A percentile compares a stretch with the other conserved stretches of the same genome.
Evolutionary conservation across 2,797 vertebrate species (phyloP).

Genomic region (Numenius phaeopus): DNA sequence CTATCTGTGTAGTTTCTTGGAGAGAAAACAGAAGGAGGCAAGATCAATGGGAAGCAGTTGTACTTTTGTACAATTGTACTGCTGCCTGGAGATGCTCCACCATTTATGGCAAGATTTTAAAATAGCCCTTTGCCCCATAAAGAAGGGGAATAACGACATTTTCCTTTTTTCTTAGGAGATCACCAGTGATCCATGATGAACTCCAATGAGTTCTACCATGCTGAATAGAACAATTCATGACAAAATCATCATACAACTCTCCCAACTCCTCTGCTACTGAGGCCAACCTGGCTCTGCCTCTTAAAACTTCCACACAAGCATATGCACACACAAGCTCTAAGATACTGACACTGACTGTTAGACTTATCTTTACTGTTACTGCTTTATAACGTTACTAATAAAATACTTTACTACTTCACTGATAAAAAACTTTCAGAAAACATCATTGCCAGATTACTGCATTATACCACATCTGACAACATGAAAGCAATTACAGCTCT

Average conservation of each 20-base stretch:
- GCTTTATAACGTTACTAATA: conserved; percentile 8
- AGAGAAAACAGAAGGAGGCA: neutral
- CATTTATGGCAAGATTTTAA: neutral
- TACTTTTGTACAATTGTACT: neutral
- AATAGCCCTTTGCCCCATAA: neutral
- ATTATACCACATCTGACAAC: neutral
- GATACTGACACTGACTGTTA: neutral
- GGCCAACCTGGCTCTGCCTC: neutral
- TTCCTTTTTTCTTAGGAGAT: neutral
- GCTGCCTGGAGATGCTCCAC: neutral
- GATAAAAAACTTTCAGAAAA: neutral
- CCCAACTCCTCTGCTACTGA: neutral
- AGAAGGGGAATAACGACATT: neutral
- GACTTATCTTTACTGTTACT: conserved; percentile 12
- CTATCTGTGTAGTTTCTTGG: conserved; percentile 96
- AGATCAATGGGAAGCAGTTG: neutral
- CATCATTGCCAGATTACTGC: neutral
- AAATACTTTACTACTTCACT: neutral
- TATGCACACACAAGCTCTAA: neutral
- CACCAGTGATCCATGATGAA: neutral
- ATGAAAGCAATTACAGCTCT: neutral
- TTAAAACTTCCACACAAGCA: neutral
- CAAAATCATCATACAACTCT: neutral
- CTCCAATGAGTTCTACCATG: neutral
- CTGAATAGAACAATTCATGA: neutral